Percentiles rank a stretch among this genome's conserved stretches.
These are phyloP conservation scores for Entomobrya proxima DNA, from an alignment of 2,888 invertebrate species.

Conservation along the genomic window DNA sequence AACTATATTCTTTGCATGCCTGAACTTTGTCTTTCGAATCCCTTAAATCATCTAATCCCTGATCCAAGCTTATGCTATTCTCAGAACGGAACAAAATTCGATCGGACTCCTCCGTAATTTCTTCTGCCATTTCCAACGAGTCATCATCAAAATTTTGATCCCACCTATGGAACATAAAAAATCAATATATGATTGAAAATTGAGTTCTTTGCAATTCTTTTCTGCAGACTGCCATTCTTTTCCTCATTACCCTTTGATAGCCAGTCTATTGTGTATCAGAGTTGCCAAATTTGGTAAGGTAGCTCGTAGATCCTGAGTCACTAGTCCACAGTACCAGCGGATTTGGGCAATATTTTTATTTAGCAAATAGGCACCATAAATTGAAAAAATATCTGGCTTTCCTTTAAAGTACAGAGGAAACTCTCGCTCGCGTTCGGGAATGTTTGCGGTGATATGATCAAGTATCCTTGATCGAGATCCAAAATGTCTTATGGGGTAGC, in stretches of 20 bases:
- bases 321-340: constrained; percentile 85
- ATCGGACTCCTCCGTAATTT: constrained; percentile 74
- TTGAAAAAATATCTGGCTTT: constrained; percentile 87
- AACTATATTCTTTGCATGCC: constrained; percentile 3
- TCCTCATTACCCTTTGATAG: constrained; percentile 74
- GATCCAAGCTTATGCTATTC: constrained; percentile 72
- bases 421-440: constrained; percentile 84
- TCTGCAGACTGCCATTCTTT: not conserved
- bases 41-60: constrained; percentile 71
- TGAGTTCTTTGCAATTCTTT: not conserved
- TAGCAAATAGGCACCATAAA: constrained; percentile 92
- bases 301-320: constrained; percentile 85
- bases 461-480: constrained; percentile 89
- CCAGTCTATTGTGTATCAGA: constrained; percentile 78
- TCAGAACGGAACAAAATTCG: constrained; percentile 70
- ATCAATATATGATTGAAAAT: not conserved
- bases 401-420: constrained; percentile 78
- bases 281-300: constrained; percentile 86
- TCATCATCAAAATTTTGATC: constrained; percentile 72
- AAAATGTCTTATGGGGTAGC: constrained; percentile 88
- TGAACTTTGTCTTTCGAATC: constrained; percentile 35
- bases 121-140: constrained; percentile 74
- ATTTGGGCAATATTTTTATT: constrained; percentile 97
- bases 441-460: constrained; percentile 85
- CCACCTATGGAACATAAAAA: no score